Base-by-base conservation (phyloP, 2,797 vertebrate species). In the Cuculus canorus region DNA sequence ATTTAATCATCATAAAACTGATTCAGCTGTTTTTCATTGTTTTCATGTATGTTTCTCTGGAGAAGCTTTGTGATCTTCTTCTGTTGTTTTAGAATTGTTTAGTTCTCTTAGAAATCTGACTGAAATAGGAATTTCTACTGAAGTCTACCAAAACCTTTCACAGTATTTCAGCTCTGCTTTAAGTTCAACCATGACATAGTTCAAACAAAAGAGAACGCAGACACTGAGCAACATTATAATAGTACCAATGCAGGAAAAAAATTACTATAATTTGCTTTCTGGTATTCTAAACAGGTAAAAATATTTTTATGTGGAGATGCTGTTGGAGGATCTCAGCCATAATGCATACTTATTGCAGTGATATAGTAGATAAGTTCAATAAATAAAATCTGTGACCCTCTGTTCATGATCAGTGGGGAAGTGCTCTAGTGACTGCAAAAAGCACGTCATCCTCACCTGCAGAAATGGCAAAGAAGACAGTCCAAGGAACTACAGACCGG, bases 181-280 rank as follows among this genome's bases (percentile, higher is more conserved):
- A 57, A 65, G 37, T 24, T 39, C 45, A 54, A 23, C 33, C 27
- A n/a, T 60, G 27, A 10, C 14, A 30, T 8, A 43, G 27, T 37
- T 43, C 10, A 45, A 65, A 33, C 28, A 54, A 82, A 61, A 68
- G 5, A 71, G 32, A 54, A 28, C 18, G 48, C 5, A 59, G 45
- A 41, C 17, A 11, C 15, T 71, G 39, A 54, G 28, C 23, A 77
- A 24, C 6, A 19, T 14, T 7, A 22, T 25, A 37, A 56, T 14
- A 80, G 17, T 14, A 57, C 6, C 13, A 70, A 32, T 25, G 2
- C 15, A 64, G 50, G 4, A 35, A 35, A 87, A 59, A 39, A 48
- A 27, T 63, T 10, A 6, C 23, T 57, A 5, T 0, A 4, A 21
- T 69, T 35, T 0, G 0, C 15, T 64, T 71, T 41, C 33, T 63